Evolutionary conservation across 1,140 invertebrate genomes (phyloP).

Genomic region (Mycetomoellerius zeteki): DNA sequence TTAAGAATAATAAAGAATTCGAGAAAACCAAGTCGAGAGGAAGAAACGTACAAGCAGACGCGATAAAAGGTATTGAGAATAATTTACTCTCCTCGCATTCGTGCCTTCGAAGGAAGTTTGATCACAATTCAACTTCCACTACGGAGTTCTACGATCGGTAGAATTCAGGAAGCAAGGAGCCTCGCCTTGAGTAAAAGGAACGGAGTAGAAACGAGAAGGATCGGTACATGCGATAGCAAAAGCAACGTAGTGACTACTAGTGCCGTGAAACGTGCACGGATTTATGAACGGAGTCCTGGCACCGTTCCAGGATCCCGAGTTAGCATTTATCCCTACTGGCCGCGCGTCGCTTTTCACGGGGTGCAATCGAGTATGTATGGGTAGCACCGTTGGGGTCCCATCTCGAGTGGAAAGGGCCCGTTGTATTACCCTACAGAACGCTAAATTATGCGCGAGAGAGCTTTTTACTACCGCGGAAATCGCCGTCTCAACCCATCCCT

Average conservation of each 20-base stretch:
- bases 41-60: constrained; percentile 4
- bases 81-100: constrained; percentile 26
- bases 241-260: constrained; percentile 78
- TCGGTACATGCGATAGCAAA: constrained; percentile 75
- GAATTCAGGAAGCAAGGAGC: constrained; percentile 27
- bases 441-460: constrained; percentile 83
- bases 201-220: constrained; percentile 64
- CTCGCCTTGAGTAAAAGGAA: constrained; percentile 9
- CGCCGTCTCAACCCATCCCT: constrained; percentile 65
- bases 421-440: constrained; percentile 83
- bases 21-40: background rate
- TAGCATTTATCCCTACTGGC: constrained; percentile 81
- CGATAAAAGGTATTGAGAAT: constrained; percentile 39
- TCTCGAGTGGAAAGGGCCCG: constrained; percentile 36
- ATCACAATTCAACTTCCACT: constrained; percentile 51
- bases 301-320: constrained; percentile 81
- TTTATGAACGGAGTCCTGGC: constrained; percentile 84
- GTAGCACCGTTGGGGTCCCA: constrained; percentile 44
- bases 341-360: constrained; percentile 71
- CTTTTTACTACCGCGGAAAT: constrained; percentile 83
- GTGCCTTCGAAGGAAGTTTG: constrained; percentile 45
- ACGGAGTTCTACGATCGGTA: constrained; percentile 3
- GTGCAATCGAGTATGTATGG: constrained; percentile 78
- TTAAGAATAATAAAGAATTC: constrained; percentile 35
- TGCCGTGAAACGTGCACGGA: constrained; percentile 81